These are phyloP conservation scores for Pseudobourletiella spinata DNA, from an alignment of 1,140 invertebrate species.

Conservation along the genomic window DNA sequence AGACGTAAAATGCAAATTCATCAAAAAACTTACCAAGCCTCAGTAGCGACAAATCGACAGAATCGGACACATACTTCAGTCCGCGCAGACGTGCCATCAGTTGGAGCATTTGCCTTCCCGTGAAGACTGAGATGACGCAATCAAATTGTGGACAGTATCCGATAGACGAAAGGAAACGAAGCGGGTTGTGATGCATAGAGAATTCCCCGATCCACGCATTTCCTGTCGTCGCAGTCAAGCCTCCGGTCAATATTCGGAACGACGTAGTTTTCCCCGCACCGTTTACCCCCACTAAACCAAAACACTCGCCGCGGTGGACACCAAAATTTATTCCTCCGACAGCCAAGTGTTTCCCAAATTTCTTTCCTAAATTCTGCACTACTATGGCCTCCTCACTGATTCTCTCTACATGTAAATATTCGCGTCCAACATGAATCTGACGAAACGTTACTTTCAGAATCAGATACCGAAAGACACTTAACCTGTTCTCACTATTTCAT, in stretches of 20 bases:
- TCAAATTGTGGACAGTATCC: slow-evolving; percentile 50
- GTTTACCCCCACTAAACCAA: slow-evolving; percentile 45
- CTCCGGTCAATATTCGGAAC: slow-evolving; percentile 48
- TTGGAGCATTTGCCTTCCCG: slow-evolving; percentile 48
- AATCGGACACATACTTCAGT: slow-evolving; percentile 58
- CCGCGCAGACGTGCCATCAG: slow-evolving; percentile 50
- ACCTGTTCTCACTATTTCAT: too few relatives aligned
- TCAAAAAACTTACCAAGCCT: not conserved
- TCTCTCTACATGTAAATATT: too few relatives aligned
- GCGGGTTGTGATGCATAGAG: slow-evolving; percentile 40
- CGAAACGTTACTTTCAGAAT: too few relatives aligned
- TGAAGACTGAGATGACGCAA: slow-evolving; percentile 49
- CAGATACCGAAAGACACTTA: too few relatives aligned
- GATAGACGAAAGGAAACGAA: slow-evolving; percentile 38
- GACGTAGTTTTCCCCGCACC: slow-evolving; percentile 41
- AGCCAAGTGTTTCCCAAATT: too few relatives aligned
- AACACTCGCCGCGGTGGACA: slow-evolving; percentile 43
- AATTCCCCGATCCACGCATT: slow-evolving; percentile 46
- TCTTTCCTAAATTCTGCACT: too few relatives aligned
- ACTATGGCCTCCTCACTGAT: too few relatives aligned
- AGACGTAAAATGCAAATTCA: slow-evolving; percentile 10
- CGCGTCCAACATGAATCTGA: too few relatives aligned
- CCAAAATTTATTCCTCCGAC: slow-evolving; percentile 26
- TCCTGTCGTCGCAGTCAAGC: slow-evolving; percentile 44
- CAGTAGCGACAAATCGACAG: slow-evolving; percentile 41